Evolutionary conservation across 2,113 vertebrate species (phyloP), one percentile per base, ranked within the genome.

Genomic region (Piprites chloris): DNA sequence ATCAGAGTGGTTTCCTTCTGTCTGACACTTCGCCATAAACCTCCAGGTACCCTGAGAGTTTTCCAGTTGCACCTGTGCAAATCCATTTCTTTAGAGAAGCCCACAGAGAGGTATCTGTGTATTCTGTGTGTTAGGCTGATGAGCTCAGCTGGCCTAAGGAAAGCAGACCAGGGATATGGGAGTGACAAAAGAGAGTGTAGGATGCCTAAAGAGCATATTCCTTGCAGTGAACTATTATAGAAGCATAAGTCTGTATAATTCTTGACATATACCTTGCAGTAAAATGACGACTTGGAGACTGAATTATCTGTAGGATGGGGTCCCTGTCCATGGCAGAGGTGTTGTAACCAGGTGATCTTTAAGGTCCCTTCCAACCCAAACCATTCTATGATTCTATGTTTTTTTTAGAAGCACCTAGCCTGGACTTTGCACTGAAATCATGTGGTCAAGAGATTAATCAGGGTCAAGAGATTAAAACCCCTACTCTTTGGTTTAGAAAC

Each of bases 251-350:
- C n/a, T 73, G 10, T 22, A 27, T 10, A 44, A 44, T 62, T 77
- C 50, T 42, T 81, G 22, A 33, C 17, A 12, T 5, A 12, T 6
- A 12, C 28, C 18, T 80, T 86, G 41, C 7, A 66, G 49, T 9
- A 66, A 50, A 73, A 58, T 23, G 18, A 61, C 72, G 80, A 41
- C 26, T 2, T 76, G 37, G 14, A 41, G 41, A 46, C 22, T 62
- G 55, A 83, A 88, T 58, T 49, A 66, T 26, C n/a, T 32, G 18
- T 41, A 69, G 35, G 14, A 44, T 66, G n/a, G 17, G 8, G 5
- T 6, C 6, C 24, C 24, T 18, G 52, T 23, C 11, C 21, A 27
- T 7, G 30, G 9, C 0, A 0, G 18, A 10, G n/a, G 12, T 3
- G 2, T 9, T 75, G 20, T 21, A 62, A 32, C 2, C 47, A 49